A percentile compares a stretch with the other conserved stretches of the same genome.
phyloP scores from a whole-genome alignment of 2,113 vertebrate species.

The Anguilla japonica region DNA sequence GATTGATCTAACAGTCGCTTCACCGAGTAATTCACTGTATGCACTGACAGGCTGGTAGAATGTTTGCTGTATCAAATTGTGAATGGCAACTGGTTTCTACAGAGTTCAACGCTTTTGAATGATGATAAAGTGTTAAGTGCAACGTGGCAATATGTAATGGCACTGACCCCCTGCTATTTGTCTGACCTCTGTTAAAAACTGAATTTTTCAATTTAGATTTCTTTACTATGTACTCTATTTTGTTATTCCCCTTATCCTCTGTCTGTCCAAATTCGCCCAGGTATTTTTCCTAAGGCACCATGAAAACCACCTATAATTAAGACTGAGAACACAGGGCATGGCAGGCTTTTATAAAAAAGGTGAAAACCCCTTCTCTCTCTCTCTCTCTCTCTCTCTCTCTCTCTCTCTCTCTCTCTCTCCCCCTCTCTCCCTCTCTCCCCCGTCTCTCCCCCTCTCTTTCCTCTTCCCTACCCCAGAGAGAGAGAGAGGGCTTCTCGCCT shows the following conservation, averaged over 20 bases:
- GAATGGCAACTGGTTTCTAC: background rate
- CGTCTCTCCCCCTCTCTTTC: background rate
- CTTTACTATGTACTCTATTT: background rate
- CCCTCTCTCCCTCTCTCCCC: background rate
- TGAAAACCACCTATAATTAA: too few relatives aligned
- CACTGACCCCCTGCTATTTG: background rate
- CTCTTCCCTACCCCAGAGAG: slow-evolving; percentile 47
- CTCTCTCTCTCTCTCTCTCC: background rate
- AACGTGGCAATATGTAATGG: background rate
- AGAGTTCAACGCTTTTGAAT: background rate
- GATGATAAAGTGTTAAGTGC: background rate
- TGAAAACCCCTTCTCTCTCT: background rate
- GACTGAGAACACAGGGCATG: too few relatives aligned
- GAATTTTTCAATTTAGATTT: background rate
- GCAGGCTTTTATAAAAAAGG: too few relatives aligned
- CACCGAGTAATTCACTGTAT: too few relatives aligned
- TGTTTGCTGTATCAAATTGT: too few relatives aligned
- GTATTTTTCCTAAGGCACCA: too few relatives aligned
- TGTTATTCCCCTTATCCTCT: too few relatives aligned
- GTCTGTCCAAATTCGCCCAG: too few relatives aligned
- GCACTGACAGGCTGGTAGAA: too few relatives aligned
- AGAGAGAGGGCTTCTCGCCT: slow-evolving; percentile 50
- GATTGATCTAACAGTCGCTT: too few relatives aligned
- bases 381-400: slow-evolving; percentile 14
- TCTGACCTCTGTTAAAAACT: too few relatives aligned